Evolutionary conservation across 2,888 invertebrate species (phyloP).

Genomic region (Heliothis peltigera): DNA sequence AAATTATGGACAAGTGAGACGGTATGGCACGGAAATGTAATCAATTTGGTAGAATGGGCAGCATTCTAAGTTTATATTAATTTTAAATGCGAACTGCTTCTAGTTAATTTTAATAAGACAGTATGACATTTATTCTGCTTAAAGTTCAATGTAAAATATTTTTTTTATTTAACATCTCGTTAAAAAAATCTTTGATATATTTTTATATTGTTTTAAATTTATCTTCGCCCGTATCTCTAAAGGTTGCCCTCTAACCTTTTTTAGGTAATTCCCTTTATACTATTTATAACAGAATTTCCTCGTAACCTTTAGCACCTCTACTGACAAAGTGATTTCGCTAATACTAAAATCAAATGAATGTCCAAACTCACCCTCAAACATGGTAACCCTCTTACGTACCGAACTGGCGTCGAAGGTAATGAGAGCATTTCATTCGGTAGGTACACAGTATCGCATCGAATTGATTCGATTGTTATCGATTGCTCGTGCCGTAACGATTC

Average conservation of each 20-base stretch:
- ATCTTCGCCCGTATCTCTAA: too few relatives aligned
- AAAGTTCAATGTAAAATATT: too few relatives aligned
- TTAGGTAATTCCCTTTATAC: too few relatives aligned
- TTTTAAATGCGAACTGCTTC: not conserved
- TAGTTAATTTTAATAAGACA: not conserved
- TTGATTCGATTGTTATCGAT: conserved; percentile 63
- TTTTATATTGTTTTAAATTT: too few relatives aligned
- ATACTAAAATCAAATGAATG: conserved; percentile 18
- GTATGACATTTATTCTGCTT: not conserved
- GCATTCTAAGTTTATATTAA: conserved; percentile 16
- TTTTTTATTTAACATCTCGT: too few relatives aligned
- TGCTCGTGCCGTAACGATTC: conserved; percentile 34
- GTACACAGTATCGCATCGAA: conserved; percentile 58
- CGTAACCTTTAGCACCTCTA: not conserved
- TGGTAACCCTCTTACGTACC: conserved; percentile 50
- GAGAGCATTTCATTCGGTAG: conserved; percentile 60
- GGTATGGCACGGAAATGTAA: conserved; percentile 23
- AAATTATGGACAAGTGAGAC: conserved; percentile 35
- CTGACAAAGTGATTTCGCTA: conserved; percentile 10
- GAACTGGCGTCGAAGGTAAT: conserved; percentile 59
- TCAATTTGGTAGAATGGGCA: conserved; percentile 14
- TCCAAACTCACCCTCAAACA: conserved; percentile 20
- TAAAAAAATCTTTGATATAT: too few relatives aligned
- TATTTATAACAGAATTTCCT: not conserved
- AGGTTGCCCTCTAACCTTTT: too few relatives aligned